Base-by-base conservation (phyloP, 2,797 vertebrate species). In the Anas bahamensis region DNA sequence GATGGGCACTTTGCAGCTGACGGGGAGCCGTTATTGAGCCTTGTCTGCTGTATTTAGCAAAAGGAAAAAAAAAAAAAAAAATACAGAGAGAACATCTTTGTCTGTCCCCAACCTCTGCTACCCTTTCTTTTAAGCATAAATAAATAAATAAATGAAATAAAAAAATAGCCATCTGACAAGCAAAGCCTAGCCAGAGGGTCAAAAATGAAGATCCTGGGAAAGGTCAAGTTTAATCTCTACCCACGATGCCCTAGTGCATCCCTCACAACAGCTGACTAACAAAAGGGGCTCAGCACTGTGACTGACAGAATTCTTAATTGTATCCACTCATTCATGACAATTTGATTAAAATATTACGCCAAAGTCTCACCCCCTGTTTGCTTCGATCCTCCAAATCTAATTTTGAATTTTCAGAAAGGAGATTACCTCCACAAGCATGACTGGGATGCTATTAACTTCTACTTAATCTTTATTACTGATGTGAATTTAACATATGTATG, bases 261-360 rank as follows among this genome's bases (percentile, higher is more conserved):
- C 96, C 94, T 97, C 98, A 95, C 95, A 91, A 98, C 98, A 97
- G 96, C 98, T 97, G 97, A 98, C 98, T 98, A 98, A 98, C 98
- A 98, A 98, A 98, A 98, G 98, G 98, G 98, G 98, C 98, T 97
- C 98, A 91, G 97, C 97, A 96, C 98, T 97, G 98, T 99, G 99
- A 99, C 98, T 99, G 99, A 99, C 99, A 99, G 98, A 98, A 98
- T 99, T 98, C 98, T 98, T 99, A 99, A 99, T 99, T 99, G 99
- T 99, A 99, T 99, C 98, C 99, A 99, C 98, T 99, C 99, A 99
- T 98, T 99, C 99, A 99, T 99, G 99, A 99, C 99, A 99, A 99
- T 99, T 99, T 99, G 99, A 99, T 99, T 99, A 99, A 99, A 99
- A 99, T 99, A 99, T 99, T 99, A 99, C 98, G 98, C 98, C 98